Percentiles rank a stretch among this genome's conserved stretches.
These are phyloP conservation scores for Drosophila tripunctata DNA, from an alignment of 2,888 invertebrate species.

Conservation along the genomic window DNA sequence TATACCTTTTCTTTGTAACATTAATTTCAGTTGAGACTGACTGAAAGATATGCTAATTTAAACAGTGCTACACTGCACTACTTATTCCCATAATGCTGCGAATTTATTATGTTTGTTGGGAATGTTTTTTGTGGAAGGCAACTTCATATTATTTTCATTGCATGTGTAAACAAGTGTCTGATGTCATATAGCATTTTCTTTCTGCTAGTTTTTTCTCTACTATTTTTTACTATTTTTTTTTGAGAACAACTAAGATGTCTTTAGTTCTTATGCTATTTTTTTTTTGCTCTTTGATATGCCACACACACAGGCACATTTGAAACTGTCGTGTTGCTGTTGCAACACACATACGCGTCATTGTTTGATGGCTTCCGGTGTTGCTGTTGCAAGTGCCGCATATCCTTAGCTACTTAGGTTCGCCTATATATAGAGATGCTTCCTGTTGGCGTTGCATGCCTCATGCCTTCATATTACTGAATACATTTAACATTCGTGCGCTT, in stretches of 20 bases:
- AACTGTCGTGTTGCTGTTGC: conserved; percentile 31
- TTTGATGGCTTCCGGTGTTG: conserved; percentile 72
- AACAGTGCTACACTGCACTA: not conserved
- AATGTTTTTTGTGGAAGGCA: not conserved
- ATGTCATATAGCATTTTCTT: conserved; percentile 9
- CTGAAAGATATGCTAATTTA: not conserved
- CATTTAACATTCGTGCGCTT: conserved; percentile 57
- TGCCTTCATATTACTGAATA: conserved; percentile 34
- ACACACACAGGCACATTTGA: conserved; percentile 11
- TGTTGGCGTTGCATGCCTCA: conserved; percentile 39
- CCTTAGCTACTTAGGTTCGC: conserved; percentile 66
- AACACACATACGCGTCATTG: conserved; percentile 56
- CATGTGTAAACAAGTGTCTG: conserved; percentile 15
- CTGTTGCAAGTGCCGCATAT: conserved; percentile 53
- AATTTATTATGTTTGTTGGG: conserved; percentile 19
- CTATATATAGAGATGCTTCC: conserved; percentile 54
- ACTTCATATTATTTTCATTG: conserved; percentile 27
- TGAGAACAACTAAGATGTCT: conserved; percentile 11
- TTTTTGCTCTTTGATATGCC: conserved; percentile 20
- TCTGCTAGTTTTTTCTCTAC: too few relatives aligned
- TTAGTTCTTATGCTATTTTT: conserved; percentile 9
- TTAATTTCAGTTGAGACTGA: not conserved
- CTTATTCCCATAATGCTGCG: not conserved
- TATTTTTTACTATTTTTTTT: not conserved
- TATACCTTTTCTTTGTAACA: not conserved